These are phyloP conservation scores for Poicephalus gulielmi DNA, from an alignment of 2,113 vertebrate species.

Conservation along the genomic window DNA sequence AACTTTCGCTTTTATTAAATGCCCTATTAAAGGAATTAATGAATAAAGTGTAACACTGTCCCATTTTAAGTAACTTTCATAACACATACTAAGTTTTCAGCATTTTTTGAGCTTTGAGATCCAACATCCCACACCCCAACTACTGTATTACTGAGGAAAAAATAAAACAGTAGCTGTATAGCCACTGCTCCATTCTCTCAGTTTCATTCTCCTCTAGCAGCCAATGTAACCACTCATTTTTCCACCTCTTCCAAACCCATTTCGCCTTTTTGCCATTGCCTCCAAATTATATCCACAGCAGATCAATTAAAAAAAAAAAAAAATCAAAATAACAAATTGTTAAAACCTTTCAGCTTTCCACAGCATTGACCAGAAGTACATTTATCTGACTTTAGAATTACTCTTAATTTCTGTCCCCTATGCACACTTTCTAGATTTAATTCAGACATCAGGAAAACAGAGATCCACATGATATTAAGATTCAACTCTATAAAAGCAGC, in stretches of 20 bases:
- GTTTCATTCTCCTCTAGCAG: background rate
- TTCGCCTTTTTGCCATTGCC: background rate
- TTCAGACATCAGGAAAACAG: background rate
- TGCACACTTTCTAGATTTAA: background rate
- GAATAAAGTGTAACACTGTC: background rate
- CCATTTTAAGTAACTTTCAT: background rate
- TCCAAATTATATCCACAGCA: background rate
- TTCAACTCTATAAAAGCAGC: background rate
- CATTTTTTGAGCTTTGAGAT: background rate
- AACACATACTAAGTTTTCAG: background rate
- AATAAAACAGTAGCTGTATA: background rate
- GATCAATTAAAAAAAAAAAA: background rate
- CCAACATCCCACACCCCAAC: background rate
- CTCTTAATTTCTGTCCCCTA: background rate
- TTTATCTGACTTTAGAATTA: background rate
- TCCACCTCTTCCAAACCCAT: background rate
- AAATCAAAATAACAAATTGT: background rate
- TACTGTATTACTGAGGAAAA: background rate
- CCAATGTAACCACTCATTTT: background rate
- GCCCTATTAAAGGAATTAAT: background rate
- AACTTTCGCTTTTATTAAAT: background rate
- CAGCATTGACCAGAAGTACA: background rate
- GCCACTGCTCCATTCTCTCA: background rate
- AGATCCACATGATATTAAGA: background rate
- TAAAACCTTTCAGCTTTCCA: background rate